Evolutionary conservation across 2,888 invertebrate genomes (phyloP).

Genomic region (Lottia gigantea): DNA sequence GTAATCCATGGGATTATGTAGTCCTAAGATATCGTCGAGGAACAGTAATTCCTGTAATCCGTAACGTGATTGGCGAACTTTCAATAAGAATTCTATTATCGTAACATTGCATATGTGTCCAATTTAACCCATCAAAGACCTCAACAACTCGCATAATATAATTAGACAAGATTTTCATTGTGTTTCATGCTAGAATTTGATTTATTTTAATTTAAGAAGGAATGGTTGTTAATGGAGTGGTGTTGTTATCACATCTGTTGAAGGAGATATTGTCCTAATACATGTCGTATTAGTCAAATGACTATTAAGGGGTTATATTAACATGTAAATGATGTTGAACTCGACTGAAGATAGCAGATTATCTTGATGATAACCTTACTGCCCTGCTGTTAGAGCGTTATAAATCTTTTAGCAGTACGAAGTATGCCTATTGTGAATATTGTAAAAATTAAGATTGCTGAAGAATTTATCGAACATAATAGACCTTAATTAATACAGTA

Average conservation of each 20-base stretch:
- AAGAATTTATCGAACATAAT: no score
- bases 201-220: slow-evolving; percentile 1
- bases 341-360: no score
- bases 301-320: no score
- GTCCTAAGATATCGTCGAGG: background rate
- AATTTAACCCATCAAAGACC: background rate
- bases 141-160: background rate
- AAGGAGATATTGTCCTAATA: background rate
- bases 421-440: no score
- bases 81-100: slow-evolving; percentile 8
- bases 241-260: slow-evolving; percentile 8
- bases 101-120: slow-evolving; percentile 9
- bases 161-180: no score
- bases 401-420: no score
- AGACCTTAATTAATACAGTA: no score
- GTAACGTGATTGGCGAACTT: slow-evolving; percentile 4
- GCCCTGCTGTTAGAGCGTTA: no score
- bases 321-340: no score
- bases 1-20: slow-evolving; percentile 2
- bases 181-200: background rate
- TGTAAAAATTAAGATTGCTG: no score
- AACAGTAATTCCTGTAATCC: slow-evolving; percentile 8
- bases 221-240: background rate
- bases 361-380: no score
- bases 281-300: no score